Base-by-base conservation (phyloP, 2,797 vertebrate genomes). In the Telmatherina bonti region DNA sequence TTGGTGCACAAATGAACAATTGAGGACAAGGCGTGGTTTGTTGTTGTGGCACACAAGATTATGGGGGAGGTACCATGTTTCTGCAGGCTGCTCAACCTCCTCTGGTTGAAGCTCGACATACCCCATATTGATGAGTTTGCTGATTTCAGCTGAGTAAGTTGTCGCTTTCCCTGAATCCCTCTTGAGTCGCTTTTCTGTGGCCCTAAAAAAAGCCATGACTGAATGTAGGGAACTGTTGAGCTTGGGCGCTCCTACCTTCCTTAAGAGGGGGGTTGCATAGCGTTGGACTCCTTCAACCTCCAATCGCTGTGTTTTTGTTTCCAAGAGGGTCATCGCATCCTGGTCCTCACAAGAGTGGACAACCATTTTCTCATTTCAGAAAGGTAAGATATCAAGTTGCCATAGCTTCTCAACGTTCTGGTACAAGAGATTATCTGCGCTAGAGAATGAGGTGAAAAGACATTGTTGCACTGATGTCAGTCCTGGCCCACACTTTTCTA, bases 11-110 rank as follows among this genome's bases (percentile, higher is more conserved):
- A 64, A 74, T 11, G 78, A 84, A 18, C 57, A 78, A n/a, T 52
- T 79, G 12, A 79, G 82, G 20, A 82, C 62, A 1, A 74, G 1
- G 0, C 38, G 18, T 20, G 38, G 0, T 36, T 79, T 76, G 4
- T 57, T 47, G 2, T 79, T 79, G 26, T 83, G 81, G 11, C 11
- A 31, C 1, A 83, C 73, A 9, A 79, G n/a, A 18, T 76, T 52
- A 11, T 79, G 70, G 4, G 76, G 52, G 0, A 79, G 13, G 15
- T 74, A 83, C 65, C 81, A 73, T 0, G 73, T 22, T n/a, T 83
- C 76, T 0, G 13, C 5, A 8, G 47, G 31, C 2, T 61, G 30
- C 0, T 54, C 11, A n/a, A 75, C 35, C 7, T 35, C 65, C 4
- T 58, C 5, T 2, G 51, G 47, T 0, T 13, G 11, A 2, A 67